Evolutionary conservation across 2,797 vertebrate species (phyloP), one percentile per base, ranked within the genome.

Genomic region (Menidia menidia): DNA sequence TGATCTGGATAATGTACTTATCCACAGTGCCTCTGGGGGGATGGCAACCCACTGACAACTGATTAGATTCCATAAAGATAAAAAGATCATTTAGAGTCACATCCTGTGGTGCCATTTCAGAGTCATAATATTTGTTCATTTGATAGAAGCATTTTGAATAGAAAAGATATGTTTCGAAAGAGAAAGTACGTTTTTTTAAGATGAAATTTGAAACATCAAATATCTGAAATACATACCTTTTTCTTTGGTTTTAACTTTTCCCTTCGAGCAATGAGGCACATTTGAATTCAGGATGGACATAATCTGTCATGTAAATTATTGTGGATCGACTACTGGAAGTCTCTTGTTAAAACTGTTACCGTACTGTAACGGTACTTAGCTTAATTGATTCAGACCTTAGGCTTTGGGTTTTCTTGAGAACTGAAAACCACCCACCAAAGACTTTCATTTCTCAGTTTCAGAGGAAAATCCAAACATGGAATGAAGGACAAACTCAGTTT

Each of bases 1-100:
- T 92, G 89, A 92, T 92, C 89, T 82, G 78, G 87, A 89, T 93
- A 93, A 94, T 88, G 77, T 82, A 88, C 80, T 93, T 89, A 92
- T 87, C 87, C 79, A 71, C 76, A 25, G 83, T 56, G 68, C 78
- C 82, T 81, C 64, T 71, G 75, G 85, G 9, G 86, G 68, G 58
- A 69, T 52, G 64, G 77, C 57, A 56, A 86, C 74, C 73, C 75
- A 81, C 53, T 11, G 52, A 63, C 75, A 86, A 87, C 87, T 90
- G 91, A 93, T 92, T 91, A 92, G 88, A 92, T 90, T 85, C 75
- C 77, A 75, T 77, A 56, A 69, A 89, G 89, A 89, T 85, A 88
- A 91, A 91, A 80, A 81, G 81, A 90, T 90, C 83, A 87, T 16
- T 50, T 67, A 35, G 67, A 84, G 82, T 88, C 87, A 87, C 89